phyloP scores from a whole-genome alignment of 2,888 invertebrate species.

The Oxystoma pomonae region DNA sequence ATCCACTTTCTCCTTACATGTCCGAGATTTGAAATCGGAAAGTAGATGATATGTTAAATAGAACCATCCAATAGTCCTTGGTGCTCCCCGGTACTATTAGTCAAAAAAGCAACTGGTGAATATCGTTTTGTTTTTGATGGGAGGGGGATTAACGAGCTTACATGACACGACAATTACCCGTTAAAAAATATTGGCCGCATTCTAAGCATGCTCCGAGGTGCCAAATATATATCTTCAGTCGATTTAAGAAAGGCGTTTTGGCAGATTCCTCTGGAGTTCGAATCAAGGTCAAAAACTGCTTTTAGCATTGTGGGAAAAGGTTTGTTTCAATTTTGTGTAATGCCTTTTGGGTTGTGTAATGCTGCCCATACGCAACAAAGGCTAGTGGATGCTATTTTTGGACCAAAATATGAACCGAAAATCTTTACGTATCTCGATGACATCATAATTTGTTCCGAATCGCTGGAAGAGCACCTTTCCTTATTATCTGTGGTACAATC shows the following conservation, averaged over 20 bases:
- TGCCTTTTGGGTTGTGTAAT: too few species aligned
- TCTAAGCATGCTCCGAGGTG: too few species aligned
- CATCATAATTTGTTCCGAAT: conserved; percentile 20
- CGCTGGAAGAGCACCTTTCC: conserved; percentile 25
- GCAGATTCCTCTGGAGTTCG: conserved; percentile 11
- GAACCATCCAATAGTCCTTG: conserved; percentile 15
- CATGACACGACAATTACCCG: conserved; percentile 17
- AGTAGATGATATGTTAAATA: conserved; percentile 17
- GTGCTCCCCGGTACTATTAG: conserved; percentile 15
- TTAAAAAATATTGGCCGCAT: conserved; percentile 20
- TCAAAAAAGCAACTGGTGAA: conserved; percentile 18
- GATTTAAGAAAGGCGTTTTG: conserved; percentile 20
- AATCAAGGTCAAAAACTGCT: conserved; percentile 30
- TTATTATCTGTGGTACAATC: conserved; percentile 5
- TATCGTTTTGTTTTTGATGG: conserved; percentile 19
- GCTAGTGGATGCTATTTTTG: too few species aligned
- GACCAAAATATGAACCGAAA: too few species aligned
- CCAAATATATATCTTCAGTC: conserved; percentile 19
- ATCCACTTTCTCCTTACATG: conserved; percentile 22
- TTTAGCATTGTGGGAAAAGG: conserved; percentile 34
- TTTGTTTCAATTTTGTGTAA: too few species aligned
- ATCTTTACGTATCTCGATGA: too few species aligned
- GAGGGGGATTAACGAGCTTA: conserved; percentile 11
- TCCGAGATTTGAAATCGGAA: conserved; percentile 15
- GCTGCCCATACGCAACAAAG: too few species aligned